phyloP scores from a whole-genome alignment of 2,113 vertebrate genomes.

The Uria aalge region DNA sequence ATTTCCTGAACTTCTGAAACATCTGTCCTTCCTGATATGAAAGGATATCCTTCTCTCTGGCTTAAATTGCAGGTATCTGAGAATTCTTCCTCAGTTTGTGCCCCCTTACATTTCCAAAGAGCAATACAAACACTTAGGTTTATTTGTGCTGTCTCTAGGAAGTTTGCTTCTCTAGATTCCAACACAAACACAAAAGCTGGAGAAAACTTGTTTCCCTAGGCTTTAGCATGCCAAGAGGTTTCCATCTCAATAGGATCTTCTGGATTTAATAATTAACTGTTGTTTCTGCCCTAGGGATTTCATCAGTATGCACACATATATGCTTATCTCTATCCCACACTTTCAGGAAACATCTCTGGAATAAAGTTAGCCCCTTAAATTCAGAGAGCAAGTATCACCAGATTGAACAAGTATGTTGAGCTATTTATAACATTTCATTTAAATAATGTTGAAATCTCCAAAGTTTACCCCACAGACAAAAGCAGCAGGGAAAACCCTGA shows the following conservation, averaged over 20 bases:
- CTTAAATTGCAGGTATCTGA: neutral
- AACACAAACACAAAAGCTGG: neutral
- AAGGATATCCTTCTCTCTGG: neutral
- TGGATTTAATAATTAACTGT: neutral
- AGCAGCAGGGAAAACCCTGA: neutral
- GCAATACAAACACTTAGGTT: neutral
- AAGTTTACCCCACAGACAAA: neutral
- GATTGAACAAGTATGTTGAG: neutral
- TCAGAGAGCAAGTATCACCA: neutral
- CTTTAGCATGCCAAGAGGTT: neutral
- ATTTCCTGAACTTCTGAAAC: neutral
- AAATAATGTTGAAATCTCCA: neutral
- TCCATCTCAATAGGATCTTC: neutral
- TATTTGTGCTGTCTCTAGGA: neutral
- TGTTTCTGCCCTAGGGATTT: neutral
- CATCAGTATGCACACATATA: neutral
- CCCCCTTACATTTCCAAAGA: neutral
- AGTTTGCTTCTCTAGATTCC: neutral
- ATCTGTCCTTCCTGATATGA: neutral
- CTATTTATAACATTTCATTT: neutral
- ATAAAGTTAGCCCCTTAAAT: neutral
- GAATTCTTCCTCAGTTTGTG: neutral
- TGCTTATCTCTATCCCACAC: neutral
- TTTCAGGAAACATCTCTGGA: neutral
- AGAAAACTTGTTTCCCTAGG: neutral